phyloP scores from a whole-genome alignment of 2,888 invertebrate species.

The Isoperla grammatica region DNA sequence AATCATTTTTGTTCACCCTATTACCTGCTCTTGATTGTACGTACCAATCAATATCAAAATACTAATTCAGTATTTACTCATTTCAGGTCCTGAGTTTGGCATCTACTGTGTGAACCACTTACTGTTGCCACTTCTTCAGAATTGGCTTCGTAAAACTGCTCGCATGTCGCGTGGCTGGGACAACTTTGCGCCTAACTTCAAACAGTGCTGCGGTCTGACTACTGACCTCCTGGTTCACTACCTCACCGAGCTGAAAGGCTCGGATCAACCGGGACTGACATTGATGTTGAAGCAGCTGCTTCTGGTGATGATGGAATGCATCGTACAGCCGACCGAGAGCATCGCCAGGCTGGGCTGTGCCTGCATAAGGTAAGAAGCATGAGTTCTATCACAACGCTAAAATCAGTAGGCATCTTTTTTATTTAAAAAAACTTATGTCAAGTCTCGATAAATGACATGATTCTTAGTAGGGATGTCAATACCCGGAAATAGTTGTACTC shows the following conservation, averaged over 20 bases:
- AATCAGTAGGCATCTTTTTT: too few relatives aligned
- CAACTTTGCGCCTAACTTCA: slow-evolving; percentile 80
- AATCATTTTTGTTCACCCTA: too few relatives aligned
- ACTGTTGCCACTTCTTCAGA: slow-evolving; percentile 86
- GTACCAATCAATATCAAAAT: too few relatives aligned
- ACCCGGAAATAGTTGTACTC: too few relatives aligned
- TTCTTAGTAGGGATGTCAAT: too few relatives aligned
- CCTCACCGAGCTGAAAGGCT: slow-evolving; percentile 66
- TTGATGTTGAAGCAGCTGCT: slow-evolving; percentile 81
- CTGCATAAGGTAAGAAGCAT: slow-evolving; percentile 62
- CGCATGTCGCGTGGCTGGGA: slow-evolving; percentile 64
- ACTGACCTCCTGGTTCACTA: slow-evolving; percentile 88
- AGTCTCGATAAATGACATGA: too few relatives aligned
- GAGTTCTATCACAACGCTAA: too few relatives aligned
- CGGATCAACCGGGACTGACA: slow-evolving; percentile 47
- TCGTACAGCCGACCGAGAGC: slow-evolving; percentile 83
- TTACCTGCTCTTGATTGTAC: too few relatives aligned
- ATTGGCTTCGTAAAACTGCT: slow-evolving; percentile 71
- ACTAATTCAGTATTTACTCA: too few relatives aligned
- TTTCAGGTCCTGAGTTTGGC: slow-evolving; percentile 77
- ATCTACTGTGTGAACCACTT: slow-evolving; percentile 89
- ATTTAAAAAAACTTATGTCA: too few relatives aligned
- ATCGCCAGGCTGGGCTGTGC: slow-evolving; percentile 89
- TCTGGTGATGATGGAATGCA: slow-evolving; percentile 81
- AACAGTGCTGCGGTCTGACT: slow-evolving; percentile 89